Percentiles rank a stretch among this genome's conserved stretches.
Evolutionary conservation across 2,113 vertebrate species (phyloP).

Genomic region (Manacus vitellinus): DNA sequence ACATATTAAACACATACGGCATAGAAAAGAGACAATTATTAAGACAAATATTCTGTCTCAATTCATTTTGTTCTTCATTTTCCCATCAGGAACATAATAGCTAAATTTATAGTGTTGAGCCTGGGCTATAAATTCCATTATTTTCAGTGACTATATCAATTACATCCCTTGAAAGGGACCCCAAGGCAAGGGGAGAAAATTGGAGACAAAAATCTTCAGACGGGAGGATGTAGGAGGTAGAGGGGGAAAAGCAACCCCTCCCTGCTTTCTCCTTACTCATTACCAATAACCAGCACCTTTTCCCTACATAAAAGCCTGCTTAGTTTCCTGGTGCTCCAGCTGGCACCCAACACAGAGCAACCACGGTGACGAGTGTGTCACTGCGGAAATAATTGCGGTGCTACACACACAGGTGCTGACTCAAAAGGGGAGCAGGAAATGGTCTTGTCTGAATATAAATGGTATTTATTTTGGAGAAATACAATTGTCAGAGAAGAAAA

Average conservation of each 20-base stretch:
- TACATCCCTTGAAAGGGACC: slow-evolving; percentile 61
- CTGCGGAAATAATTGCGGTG: neutral
- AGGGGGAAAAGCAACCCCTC: neutral
- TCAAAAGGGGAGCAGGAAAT: neutral
- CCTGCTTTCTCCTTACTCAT: neutral
- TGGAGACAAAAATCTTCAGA: slow-evolving; percentile 50
- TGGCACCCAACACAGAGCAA: neutral
- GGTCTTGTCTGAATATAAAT: neutral
- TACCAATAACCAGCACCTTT: neutral
- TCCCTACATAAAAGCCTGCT: neutral
- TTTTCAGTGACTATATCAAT: slow-evolving; percentile 73
- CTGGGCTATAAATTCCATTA: slow-evolving; percentile 74
- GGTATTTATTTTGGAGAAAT: neutral
- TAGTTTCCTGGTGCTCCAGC: neutral
- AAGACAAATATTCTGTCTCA: slow-evolving; percentile 76
- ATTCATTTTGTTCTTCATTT: slow-evolving; percentile 76
- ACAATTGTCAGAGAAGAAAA: neutral
- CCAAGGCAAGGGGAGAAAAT: slow-evolving; percentile 57
- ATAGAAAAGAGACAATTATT: slow-evolving; percentile 72
- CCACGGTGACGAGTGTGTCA: neutral
- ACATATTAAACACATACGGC: slow-evolving; percentile 38
- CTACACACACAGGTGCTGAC: neutral
- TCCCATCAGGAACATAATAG: slow-evolving; percentile 73
- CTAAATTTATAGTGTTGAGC: slow-evolving; percentile 74
- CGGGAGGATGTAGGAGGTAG: neutral